These are phyloP conservation scores for Neomonachus schauinslandi DNA, from an alignment of 2,113 vertebrate genomes.

Conservation along the genomic window DNA sequence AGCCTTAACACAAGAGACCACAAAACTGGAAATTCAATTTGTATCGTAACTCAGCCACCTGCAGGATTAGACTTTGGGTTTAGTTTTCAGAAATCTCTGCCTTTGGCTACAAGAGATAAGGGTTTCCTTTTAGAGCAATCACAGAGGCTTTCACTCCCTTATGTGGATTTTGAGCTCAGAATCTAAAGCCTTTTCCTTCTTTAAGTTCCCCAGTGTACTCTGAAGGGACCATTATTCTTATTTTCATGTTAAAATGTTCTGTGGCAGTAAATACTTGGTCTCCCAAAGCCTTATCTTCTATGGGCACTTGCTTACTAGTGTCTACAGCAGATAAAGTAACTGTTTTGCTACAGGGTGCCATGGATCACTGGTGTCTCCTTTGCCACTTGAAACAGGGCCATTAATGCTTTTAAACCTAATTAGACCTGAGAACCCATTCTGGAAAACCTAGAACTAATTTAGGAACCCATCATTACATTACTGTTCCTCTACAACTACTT, in stretches of 20 bases:
- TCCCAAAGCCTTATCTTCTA: neutral
- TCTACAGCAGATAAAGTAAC: neutral
- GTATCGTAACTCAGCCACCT: neutral
- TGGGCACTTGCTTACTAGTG: neutral
- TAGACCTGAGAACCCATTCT: neutral
- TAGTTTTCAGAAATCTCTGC: constrained; percentile 18
- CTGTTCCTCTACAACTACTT: neutral
- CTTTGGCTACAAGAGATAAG: neutral
- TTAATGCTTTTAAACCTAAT: neutral
- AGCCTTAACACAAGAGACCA: neutral
- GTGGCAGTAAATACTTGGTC: neutral
- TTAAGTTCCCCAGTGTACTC: neutral
- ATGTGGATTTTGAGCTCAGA: neutral
- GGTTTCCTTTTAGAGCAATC: constrained; percentile 19
- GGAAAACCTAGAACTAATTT: neutral
- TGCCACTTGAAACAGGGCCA: neutral
- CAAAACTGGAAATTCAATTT: neutral
- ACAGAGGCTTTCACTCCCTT: neutral
- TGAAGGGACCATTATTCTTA: neutral
- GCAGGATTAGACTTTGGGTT: neutral
- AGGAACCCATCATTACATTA: neutral
- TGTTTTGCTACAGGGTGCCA: neutral
- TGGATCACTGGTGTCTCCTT: neutral
- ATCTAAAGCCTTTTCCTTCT: neutral
- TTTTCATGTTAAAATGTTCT: neutral